These are phyloP conservation scores for Lycaon pictus DNA, from an alignment of 2,113 vertebrate genomes.

Conservation along the genomic window DNA sequence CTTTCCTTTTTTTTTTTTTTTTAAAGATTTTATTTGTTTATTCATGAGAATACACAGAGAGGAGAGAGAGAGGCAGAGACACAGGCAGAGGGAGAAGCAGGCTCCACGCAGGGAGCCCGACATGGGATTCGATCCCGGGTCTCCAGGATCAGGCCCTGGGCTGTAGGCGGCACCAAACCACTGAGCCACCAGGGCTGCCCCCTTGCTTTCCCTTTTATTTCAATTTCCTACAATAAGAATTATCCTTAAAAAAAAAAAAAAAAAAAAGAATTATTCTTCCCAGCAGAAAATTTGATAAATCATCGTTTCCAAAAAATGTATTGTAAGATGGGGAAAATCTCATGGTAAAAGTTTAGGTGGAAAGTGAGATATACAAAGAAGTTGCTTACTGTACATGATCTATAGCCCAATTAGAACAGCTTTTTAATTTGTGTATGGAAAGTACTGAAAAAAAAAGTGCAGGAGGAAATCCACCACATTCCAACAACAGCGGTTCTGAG, in stretches of 20 bases:
- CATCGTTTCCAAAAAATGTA: constrained; percentile 8
- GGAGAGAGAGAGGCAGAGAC: no score
- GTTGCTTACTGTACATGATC: not conserved
- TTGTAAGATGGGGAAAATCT: constrained; percentile 7
- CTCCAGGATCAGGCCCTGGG: no score
- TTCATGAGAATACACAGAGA: no score
- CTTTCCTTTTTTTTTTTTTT: not conserved
- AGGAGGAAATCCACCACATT: not conserved
- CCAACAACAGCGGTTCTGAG: not conserved
- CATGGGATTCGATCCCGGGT: no score
- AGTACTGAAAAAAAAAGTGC: not conserved
- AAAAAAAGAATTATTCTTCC: not conserved
- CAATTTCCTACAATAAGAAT: not conserved
- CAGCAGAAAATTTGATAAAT: constrained; percentile 3
- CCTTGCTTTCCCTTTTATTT: constrained; percentile 10
- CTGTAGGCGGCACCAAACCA: no score
- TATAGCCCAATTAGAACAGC: not conserved
- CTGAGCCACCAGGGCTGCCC: no score
- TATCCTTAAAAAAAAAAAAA: not conserved
- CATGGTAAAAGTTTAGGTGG: not conserved
- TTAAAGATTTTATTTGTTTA: no score
- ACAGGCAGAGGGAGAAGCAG: no score
- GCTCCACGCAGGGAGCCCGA: no score
- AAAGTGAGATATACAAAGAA: not conserved
- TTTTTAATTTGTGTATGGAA: constrained; percentile 9